phyloP scores from a whole-genome alignment of 1,140 invertebrate species.

The Tetragnatha versicolor region DNA sequence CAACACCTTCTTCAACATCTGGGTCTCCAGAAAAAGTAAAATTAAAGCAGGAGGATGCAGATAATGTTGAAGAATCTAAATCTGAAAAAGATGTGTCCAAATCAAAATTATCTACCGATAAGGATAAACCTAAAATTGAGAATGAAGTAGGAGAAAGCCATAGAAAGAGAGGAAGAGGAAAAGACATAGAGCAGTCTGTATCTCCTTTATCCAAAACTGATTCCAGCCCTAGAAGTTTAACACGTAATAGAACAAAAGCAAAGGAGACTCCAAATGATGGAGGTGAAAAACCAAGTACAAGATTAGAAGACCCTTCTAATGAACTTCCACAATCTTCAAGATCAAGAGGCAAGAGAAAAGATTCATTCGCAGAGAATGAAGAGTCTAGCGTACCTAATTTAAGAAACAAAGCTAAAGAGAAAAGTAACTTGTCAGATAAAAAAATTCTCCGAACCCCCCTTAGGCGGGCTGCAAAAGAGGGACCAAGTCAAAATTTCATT shows the following conservation, averaged over 20 bases:
- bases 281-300: background rate
- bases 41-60: constrained; percentile 26
- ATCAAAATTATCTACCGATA: constrained; percentile 4
- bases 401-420: constrained; percentile 23
- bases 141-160: background rate
- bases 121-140: constrained; percentile 27
- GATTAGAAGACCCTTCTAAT: background rate
- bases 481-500: constrained; percentile 3
- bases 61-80: background rate
- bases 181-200: background rate
- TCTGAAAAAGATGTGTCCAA: background rate
- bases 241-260: constrained; percentile 27
- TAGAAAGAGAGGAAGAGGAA: background rate
- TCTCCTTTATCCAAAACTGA: background rate
- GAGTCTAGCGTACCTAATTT: background rate
- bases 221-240: constrained; percentile 25
- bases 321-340: background rate
- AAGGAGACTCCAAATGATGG: constrained; percentile 8
- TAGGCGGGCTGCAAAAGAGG: constrained; percentile 38
- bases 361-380: constrained; percentile 4
- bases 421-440: constrained; percentile 16
- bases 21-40: background rate
- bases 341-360: constrained; percentile 16
- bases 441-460: constrained; percentile 15
- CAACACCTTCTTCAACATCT: background rate